Conservation (phyloP, 2,888 invertebrate species). For the Arge pagana region DNA sequence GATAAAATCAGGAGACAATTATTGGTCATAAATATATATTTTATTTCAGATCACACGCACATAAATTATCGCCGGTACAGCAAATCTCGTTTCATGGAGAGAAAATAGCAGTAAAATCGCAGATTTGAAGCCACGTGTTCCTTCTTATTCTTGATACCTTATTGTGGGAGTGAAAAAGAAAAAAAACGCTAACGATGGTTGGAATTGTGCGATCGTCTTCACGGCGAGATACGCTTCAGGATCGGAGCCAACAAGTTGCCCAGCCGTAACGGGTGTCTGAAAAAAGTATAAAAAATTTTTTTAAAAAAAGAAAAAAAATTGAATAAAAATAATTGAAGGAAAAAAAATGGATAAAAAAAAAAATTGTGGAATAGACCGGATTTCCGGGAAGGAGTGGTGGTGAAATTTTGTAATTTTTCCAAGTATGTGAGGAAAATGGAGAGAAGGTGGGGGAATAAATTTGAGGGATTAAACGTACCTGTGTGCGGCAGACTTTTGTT, state of each 20-base stretch:
- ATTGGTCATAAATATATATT: too few species aligned
- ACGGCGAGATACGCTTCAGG: conserved; percentile 41
- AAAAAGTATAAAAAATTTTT: conserved; percentile 36
- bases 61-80: too few species aligned
- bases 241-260: conserved; percentile 63
- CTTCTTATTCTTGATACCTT: too few species aligned
- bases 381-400: not conserved
- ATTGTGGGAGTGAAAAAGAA: too few species aligned
- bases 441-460: not conserved
- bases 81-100: too few species aligned
- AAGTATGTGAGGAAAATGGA: conserved; percentile 2
- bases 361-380: not conserved
- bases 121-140: too few species aligned
- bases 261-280: conserved; percentile 62
- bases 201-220: not conserved
- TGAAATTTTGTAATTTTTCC: conserved; percentile 1
- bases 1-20: too few species aligned
- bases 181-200: too few species aligned
- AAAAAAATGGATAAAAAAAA: not conserved
- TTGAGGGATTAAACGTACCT: conserved; percentile 27
- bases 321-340: not conserved
- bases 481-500: conserved; percentile 20
- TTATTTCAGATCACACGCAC: too few species aligned
- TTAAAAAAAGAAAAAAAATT: not conserved
- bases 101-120: too few species aligned